Conservation (phyloP, 1,140 invertebrate species). For the Bombyx mandarina region DNA sequence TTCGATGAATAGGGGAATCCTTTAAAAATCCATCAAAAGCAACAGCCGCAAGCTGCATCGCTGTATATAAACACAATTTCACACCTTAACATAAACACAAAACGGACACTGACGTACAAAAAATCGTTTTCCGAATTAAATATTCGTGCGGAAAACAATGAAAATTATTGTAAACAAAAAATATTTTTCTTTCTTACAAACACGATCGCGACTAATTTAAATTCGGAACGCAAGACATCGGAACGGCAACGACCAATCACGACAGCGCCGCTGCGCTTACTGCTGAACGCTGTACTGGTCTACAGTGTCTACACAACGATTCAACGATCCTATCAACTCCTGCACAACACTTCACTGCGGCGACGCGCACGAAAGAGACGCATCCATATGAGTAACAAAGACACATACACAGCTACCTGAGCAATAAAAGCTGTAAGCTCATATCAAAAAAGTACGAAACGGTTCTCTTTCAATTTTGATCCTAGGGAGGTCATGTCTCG, state of each 20-base stretch:
- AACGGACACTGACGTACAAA: constrained; percentile 22
- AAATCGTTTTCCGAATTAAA: constrained; percentile 20
- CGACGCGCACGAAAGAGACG: constrained; percentile 37
- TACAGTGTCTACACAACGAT: no score
- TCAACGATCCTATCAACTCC: constrained; percentile 40
- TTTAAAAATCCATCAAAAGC: constrained; percentile 8
- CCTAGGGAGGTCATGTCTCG: constrained; percentile 8
- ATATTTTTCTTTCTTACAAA: constrained; percentile 37
- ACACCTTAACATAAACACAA: constrained; percentile 36
- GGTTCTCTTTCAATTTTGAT: constrained; percentile 18
- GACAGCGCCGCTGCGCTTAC: constrained; percentile 55
- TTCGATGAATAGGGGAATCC: constrained; percentile 3
- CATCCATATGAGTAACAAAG: constrained; percentile 17
- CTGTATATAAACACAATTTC: constrained; percentile 26
- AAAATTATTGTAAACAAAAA: constrained; percentile 19
- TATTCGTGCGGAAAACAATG: constrained; percentile 22
- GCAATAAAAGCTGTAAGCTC: constrained; percentile 52
- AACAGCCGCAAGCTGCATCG: constrained; percentile 31
- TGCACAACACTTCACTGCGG: constrained; percentile 41
- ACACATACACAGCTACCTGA: constrained; percentile 47
- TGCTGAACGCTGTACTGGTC: constrained; percentile 19
- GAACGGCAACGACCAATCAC: constrained; percentile 41
- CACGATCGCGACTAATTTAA: constrained; percentile 46
- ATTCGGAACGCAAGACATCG: constrained; percentile 35
- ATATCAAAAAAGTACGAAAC: constrained; percentile 39